Evolutionary conservation across 2,888 invertebrate genomes (phyloP).

Genomic region (Drosophila paranaensis): DNA sequence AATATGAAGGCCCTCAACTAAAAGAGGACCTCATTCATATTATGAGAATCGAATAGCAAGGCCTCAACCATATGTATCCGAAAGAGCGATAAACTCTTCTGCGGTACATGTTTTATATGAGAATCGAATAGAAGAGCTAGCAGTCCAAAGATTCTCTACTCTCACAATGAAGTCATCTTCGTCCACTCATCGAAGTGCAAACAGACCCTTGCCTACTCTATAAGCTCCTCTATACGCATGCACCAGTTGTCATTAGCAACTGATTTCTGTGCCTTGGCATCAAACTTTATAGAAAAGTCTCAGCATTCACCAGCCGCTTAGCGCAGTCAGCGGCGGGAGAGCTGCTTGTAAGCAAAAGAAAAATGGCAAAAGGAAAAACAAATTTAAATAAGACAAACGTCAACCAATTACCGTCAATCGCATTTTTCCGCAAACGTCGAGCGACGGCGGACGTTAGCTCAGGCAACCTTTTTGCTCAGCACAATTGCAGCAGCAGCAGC

Average conservation of each 20-base stretch:
- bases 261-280: constrained; percentile 25
- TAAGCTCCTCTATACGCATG: constrained; percentile 10
- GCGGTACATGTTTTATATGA: no score
- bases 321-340: constrained; percentile 25
- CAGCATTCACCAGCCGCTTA: constrained; percentile 25
- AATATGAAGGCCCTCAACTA: no score
- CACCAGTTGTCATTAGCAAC: constrained; percentile 34
- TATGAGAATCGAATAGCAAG: no score
- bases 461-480: constrained; percentile 62
- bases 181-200: no score
- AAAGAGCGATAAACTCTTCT: no score
- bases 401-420: constrained; percentile 82
- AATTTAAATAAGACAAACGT: constrained; percentile 82
- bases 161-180: background rate
- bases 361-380: constrained; percentile 76
- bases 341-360: constrained; percentile 24
- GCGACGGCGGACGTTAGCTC: constrained; percentile 32
- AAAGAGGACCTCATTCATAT: no score
- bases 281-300: constrained; percentile 20
- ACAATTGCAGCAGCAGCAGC: constrained; percentile 60
- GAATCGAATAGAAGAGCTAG: background rate
- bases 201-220: constrained; percentile 7
- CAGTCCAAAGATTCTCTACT: background rate
- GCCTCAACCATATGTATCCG: no score
- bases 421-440: constrained; percentile 70